Base-by-base conservation (phyloP, 2,797 vertebrate genomes). In the Chelonia mydas region DNA sequence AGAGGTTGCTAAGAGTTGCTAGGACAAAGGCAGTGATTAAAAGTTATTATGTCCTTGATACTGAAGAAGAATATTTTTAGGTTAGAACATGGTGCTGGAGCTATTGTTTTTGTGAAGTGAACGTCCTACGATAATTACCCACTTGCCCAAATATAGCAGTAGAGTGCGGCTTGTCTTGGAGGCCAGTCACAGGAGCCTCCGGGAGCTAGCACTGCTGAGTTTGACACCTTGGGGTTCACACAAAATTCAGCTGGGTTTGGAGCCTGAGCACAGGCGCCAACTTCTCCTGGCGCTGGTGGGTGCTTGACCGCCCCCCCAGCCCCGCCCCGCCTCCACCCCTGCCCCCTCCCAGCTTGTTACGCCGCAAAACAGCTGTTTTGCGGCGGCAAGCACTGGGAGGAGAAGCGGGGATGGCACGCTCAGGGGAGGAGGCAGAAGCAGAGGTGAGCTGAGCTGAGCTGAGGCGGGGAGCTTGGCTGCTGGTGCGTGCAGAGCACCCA, bases 31-130 rank as follows among this genome's bases (percentile, higher is more conserved):
- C 88, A 81, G 92, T 57, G 96, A 97, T 95, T 95, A 96, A 96
- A 95, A 91, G 96, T 95, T 82, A 94, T 84, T 91, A 90, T 55
- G 88, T 90, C 88, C 96, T 94, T 86, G 91, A 84, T 86, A 92
- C 54, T 79, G 95, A 87, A 97, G 95, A 86, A 87, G 94, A 95
- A 31, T 95, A 95, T 96, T 97, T 97, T 94, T 94, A 97, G 95
- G 95, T 53, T 89, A 86, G 94, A 85, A 93, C 80, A 83, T 78
- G 87, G 89, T 87, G 94, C 87, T 79, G 23, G 50, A n/a, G 50
- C 86, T 65, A 47, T 28, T 49, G 84, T 65, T 33, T 86, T 57
- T 84, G 21, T 89, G 0, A 84, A 90, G 88, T 49, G 47, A 92
- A n/a, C 31, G 10, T 45, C 86, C 88, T 88, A 74, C 79, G 57